phyloP scores from a whole-genome alignment of 2,113 vertebrate species.

The Saimiri boliviensis region DNA sequence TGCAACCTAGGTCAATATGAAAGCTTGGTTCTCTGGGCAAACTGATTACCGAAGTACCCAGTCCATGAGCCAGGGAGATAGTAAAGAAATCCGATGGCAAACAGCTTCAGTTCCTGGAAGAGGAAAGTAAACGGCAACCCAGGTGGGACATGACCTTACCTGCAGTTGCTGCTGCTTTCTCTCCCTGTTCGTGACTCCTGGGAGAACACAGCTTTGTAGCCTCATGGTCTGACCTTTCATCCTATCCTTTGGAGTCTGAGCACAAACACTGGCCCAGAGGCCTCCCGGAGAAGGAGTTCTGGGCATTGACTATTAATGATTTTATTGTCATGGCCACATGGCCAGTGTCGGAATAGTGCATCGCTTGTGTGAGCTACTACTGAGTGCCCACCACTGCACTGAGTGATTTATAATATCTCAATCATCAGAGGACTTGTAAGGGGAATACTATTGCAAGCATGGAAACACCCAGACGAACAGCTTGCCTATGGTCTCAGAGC shows the following conservation, averaged over 20 bases:
- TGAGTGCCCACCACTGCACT: not conserved
- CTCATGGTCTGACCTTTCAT: not conserved
- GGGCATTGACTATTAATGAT: not conserved
- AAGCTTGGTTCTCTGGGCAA: not conserved
- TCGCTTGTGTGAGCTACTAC: fast-evolving
- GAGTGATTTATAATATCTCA: not conserved
- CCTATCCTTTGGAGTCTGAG: not conserved
- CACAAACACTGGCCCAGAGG: not conserved
- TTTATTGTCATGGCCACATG: not conserved
- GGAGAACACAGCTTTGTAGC: not conserved
- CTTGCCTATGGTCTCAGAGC: not conserved
- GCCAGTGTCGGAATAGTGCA: not conserved
- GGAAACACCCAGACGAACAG: not conserved
- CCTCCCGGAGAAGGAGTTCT: not conserved
- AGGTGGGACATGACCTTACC: not conserved
- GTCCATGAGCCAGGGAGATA: not conserved
- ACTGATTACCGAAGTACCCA: not conserved
- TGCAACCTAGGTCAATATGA: not conserved
- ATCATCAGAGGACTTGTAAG: not conserved
- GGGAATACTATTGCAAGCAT: not conserved
- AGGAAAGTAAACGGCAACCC: not conserved
- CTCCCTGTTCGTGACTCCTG: not conserved
- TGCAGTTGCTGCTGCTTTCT: not conserved
- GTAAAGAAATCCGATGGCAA: not conserved
- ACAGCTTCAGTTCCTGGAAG: not conserved